These are phyloP conservation scores for Drosophila kohkoa DNA, from an alignment of 1,140 invertebrate genomes.

Conservation along the genomic window DNA sequence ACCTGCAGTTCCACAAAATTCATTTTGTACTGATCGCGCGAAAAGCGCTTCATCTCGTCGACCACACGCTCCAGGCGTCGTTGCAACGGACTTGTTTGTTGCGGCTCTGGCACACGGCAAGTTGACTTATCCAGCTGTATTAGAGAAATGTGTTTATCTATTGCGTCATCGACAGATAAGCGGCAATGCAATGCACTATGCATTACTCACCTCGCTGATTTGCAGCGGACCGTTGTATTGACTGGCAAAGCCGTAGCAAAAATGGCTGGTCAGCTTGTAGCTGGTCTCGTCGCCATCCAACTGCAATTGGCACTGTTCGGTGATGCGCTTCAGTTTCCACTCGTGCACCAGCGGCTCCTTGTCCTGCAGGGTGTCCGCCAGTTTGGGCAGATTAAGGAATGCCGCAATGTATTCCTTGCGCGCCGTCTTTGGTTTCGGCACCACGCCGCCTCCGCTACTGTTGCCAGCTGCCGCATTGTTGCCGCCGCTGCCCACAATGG, in stretches of 20 bases:
- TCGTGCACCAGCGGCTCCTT: conserved; percentile 65
- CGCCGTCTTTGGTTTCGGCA: conserved; percentile 66
- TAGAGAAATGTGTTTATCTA: not conserved
- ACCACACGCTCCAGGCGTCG: conserved; percentile 63
- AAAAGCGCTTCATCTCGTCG: conserved; percentile 77
- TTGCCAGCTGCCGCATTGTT: conserved; percentile 13
- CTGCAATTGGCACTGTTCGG: conserved; percentile 72
- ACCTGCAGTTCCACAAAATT: conserved; percentile 82
- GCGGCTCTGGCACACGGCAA: conserved; percentile 65
- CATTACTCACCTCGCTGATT: conserved; percentile 58
- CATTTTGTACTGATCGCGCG: conserved; percentile 80
- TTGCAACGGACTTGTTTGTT: conserved; percentile 65
- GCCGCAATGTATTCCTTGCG: conserved; percentile 62
- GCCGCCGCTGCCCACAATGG: conserved; percentile 35
- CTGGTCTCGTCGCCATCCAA: conserved; percentile 57
- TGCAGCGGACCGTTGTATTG: conserved; percentile 47
- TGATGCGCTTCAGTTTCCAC: conserved; percentile 79
- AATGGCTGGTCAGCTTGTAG: conserved; percentile 61
- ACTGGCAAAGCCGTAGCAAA: conserved; percentile 71
- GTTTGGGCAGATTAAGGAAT: conserved; percentile 46
- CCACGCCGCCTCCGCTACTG: conserved; percentile 4
- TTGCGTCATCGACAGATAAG: not conserved
- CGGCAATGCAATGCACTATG: not conserved
- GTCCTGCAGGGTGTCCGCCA: conserved; percentile 50
- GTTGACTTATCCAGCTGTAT: conserved; percentile 63